Percentiles rank a stretch among this genome's conserved stretches.
phyloP scores from a whole-genome alignment of 2,888 invertebrate species.

The Elaeidobius kamerunicus region DNA sequence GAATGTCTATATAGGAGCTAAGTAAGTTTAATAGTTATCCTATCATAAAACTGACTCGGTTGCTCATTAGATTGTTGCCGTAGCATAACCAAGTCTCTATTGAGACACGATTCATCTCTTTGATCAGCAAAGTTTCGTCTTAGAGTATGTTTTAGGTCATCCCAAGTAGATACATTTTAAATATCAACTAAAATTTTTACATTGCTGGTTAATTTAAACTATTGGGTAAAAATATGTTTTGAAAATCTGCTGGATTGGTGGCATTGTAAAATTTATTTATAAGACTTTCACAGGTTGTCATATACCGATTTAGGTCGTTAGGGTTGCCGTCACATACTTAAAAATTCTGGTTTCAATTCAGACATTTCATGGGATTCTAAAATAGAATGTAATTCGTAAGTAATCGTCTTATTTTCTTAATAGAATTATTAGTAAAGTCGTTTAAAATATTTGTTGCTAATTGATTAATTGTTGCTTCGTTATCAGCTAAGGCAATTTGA shows the following conservation, averaged over 20 bases:
- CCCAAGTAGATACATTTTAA: slow-evolving; percentile 3
- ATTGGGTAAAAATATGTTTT: slow-evolving; percentile 17
- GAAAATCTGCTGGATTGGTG: slow-evolving; percentile 6
- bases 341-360: slow-evolving; percentile 10
- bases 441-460: too few relatives aligned
- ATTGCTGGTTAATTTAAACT: slow-evolving; percentile 9
- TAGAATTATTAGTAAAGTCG: too few relatives aligned
- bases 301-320: background rate
- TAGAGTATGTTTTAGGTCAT: background rate
- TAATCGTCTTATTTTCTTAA: too few relatives aligned
- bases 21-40: slow-evolving; percentile 22
- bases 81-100: slow-evolving; percentile 24
- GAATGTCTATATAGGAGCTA: slow-evolving; percentile 17
- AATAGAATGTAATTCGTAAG: too few relatives aligned
- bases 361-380: background rate
- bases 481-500: too few relatives aligned
- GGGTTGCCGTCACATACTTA: slow-evolving; percentile 10
- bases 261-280: slow-evolving; percentile 7
- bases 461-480: too few relatives aligned
- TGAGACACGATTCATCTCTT: slow-evolving; percentile 26
- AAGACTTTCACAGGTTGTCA: slow-evolving; percentile 1
- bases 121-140: slow-evolving; percentile 23
- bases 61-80: slow-evolving; percentile 20
- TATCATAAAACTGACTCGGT: slow-evolving; percentile 24
- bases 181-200: background rate